Conservation (phyloP, 2,797 vertebrate genomes). For the Vultur gryphus region DNA sequence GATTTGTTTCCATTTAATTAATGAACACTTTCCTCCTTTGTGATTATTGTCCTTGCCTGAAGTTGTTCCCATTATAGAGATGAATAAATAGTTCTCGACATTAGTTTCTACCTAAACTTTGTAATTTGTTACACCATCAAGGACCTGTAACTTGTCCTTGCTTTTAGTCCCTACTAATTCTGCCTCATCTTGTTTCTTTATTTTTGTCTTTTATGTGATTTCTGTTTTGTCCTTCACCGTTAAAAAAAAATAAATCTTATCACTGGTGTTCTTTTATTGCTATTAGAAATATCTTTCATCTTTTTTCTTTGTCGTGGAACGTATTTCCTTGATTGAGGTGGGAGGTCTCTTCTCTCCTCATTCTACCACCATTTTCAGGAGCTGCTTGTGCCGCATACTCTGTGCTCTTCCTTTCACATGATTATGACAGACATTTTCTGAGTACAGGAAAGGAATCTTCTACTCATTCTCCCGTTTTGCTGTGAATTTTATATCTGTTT, state of each 20-base stretch:
- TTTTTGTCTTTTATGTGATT: background rate
- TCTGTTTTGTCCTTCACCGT: background rate
- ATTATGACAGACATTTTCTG: background rate
- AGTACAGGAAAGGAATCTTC: background rate
- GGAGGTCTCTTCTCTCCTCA: background rate
- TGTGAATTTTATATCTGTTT: background rate
- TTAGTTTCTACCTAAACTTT: background rate
- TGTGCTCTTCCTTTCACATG: too few species aligned
- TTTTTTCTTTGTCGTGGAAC: background rate
- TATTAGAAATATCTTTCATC: background rate
- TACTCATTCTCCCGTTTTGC: background rate
- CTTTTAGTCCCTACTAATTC: background rate
- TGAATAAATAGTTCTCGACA: constrained; percentile 37
- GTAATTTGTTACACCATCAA: constrained; percentile 4
- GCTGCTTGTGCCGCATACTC: background rate
- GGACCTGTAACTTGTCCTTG: constrained; percentile 13
- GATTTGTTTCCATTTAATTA: constrained; percentile 49
- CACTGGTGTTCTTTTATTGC: background rate
- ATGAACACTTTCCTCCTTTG: constrained; percentile 21
- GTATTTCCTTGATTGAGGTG: background rate
- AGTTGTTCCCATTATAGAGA: constrained; percentile 35
- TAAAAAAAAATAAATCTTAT: background rate
- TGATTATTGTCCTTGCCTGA: constrained; percentile 41
- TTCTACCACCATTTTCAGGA: background rate
- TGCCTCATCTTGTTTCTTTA: background rate